phyloP scores from a whole-genome alignment of 1,140 invertebrate species.

The Gryllus bimaculatus region DNA sequence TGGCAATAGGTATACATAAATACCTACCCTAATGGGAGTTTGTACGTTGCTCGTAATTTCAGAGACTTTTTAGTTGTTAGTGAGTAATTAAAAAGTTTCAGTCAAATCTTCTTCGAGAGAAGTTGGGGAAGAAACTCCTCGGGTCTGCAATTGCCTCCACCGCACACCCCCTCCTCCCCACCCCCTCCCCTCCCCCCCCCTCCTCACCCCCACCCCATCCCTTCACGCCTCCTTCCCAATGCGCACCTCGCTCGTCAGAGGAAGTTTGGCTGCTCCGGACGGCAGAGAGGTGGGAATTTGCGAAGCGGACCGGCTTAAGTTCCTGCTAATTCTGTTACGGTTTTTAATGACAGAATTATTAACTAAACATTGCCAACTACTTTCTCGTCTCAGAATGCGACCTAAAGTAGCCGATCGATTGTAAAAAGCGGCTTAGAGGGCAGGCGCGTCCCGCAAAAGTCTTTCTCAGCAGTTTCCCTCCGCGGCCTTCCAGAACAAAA shows the following conservation, averaged over 20 bases:
- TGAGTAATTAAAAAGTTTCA: background rate
- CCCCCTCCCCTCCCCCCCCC: too few species aligned
- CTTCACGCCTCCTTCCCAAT: background rate
- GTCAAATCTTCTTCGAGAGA: background rate
- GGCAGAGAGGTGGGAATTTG: background rate
- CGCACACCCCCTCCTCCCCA: too few species aligned
- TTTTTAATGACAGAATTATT: background rate
- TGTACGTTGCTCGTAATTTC: background rate
- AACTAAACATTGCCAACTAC: background rate
- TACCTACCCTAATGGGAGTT: background rate
- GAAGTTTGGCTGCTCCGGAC: background rate
- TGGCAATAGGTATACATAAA: background rate
- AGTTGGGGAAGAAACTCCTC: background rate
- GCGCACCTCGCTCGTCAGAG: background rate
- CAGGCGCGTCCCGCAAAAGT: too few species aligned
- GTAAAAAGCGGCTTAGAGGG: too few species aligned
- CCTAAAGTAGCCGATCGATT: too few species aligned
- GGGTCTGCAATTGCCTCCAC: background rate
- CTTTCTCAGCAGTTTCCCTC: too few species aligned
- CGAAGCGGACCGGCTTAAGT: background rate
- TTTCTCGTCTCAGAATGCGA: too few species aligned
- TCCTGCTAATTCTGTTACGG: background rate
- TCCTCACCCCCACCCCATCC: too few species aligned
- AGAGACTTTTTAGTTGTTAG: background rate
- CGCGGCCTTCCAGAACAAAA: too few species aligned